Conservation (phyloP, 2,888 invertebrate species). For the Coelogynopora nodosa region DNA sequence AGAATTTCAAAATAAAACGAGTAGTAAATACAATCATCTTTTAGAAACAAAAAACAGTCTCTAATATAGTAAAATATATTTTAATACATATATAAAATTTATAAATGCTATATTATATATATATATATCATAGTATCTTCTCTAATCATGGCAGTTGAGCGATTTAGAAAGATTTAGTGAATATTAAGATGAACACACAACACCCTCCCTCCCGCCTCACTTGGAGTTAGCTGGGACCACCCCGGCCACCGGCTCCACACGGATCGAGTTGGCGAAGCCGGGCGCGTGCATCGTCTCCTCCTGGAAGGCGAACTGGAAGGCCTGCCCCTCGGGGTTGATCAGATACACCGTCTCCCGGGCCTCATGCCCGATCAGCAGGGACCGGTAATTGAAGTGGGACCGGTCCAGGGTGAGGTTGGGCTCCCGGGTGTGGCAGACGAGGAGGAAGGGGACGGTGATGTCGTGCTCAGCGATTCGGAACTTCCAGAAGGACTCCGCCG, state of each 20-base stretch:
- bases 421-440: slow-evolving; percentile 69
- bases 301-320: slow-evolving; percentile 56
- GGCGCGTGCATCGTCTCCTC: slow-evolving; percentile 58
- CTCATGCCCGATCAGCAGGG: slow-evolving; percentile 66
- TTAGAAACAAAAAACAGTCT: too few relatives aligned
- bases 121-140: too few relatives aligned
- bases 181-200: too few relatives aligned
- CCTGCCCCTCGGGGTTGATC: slow-evolving; percentile 57
- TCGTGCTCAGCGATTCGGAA: slow-evolving; percentile 67
- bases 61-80: too few relatives aligned
- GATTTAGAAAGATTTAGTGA: too few relatives aligned
- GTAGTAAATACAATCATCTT: too few relatives aligned
- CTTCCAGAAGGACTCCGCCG: slow-evolving; percentile 70
- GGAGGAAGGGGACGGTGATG: slow-evolving; percentile 65
- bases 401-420: slow-evolving; percentile 68
- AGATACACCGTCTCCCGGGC: slow-evolving; percentile 56
- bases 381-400: slow-evolving; percentile 67
- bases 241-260: slow-evolving; percentile 57
- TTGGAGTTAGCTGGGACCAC: slow-evolving; percentile 55
- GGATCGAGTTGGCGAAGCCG: slow-evolving; percentile 55
- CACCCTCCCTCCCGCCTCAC: too few relatives aligned
- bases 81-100: too few relatives aligned
- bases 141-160: too few relatives aligned
- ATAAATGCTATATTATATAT: too few relatives aligned
- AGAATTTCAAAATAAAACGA: too few relatives aligned